Percentiles rank a stretch among this genome's conserved stretches.
Conservation (phyloP, 2,888 invertebrate species). For the Cephus pulcher region DNA sequence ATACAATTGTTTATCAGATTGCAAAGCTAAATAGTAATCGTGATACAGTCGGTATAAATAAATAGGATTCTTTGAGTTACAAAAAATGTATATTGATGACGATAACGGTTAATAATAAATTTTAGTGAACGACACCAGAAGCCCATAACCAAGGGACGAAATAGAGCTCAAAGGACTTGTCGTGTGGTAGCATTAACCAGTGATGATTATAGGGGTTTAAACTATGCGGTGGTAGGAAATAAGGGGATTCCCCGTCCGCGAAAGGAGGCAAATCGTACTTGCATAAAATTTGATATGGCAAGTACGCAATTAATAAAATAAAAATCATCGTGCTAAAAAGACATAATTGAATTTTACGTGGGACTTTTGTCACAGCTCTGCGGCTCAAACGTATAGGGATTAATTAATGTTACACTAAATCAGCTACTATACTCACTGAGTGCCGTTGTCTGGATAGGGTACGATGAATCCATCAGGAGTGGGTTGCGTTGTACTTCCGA, state of each 20-base stretch:
- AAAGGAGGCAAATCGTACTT: not conserved
- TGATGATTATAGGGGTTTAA: not conserved
- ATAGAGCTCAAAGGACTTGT: constrained; percentile 44
- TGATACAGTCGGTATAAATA: constrained; percentile 1
- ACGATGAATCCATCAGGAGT: constrained; percentile 86
- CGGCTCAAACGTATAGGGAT: not conserved
- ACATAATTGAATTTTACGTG: constrained; percentile 35
- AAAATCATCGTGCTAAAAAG: constrained; percentile 27
- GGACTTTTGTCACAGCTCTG: constrained; percentile 41
- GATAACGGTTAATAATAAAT: not conserved
- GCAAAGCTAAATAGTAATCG: not conserved
- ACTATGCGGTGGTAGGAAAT: not conserved
- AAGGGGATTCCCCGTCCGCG: not conserved
- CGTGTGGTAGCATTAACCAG: constrained; percentile 20
- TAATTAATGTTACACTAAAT: not conserved
- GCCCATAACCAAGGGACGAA: constrained; percentile 15
- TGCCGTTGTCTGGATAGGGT: constrained; percentile 88
- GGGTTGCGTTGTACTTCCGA: constrained; percentile 83
- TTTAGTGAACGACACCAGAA: constrained; percentile 1
- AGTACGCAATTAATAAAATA: constrained; percentile 38
- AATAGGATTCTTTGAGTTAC: not conserved
- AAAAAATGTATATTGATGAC: not conserved
- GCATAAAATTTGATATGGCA: not conserved
- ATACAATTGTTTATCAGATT: no score
- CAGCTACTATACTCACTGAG: constrained; percentile 72